Evolutionary conservation across 2,888 invertebrate species (phyloP).

Genomic region (Drosophila limbata): DNA sequence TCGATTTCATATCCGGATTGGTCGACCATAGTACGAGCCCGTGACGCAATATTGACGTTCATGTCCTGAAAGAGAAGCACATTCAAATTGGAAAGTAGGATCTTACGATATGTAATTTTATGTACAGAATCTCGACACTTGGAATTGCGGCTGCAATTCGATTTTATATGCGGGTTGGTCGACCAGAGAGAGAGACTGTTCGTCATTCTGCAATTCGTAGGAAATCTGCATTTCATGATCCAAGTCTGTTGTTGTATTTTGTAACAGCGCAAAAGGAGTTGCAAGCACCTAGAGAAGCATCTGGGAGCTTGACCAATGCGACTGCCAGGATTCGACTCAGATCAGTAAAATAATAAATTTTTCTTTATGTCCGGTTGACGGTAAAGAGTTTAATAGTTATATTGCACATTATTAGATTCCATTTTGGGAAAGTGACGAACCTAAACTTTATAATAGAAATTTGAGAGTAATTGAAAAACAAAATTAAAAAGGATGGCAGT

Average conservation of each 20-base stretch:
- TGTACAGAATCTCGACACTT: too few relatives aligned
- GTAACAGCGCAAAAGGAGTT: too few relatives aligned
- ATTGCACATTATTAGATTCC: not conserved
- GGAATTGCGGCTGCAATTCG: too few relatives aligned
- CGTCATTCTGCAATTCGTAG: too few relatives aligned
- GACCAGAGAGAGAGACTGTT: too few relatives aligned
- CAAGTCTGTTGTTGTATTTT: too few relatives aligned
- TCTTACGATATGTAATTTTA: not conserved
- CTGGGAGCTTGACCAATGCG: too few relatives aligned
- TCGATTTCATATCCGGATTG: not conserved
- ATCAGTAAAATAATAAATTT: not conserved
- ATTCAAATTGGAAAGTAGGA: not conserved
- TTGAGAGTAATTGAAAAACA: not conserved
- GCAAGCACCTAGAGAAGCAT: too few relatives aligned
- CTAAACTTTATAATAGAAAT: slow-evolving; percentile 2
- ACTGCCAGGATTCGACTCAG: too few relatives aligned
- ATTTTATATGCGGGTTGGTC: too few relatives aligned
- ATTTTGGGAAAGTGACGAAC: not conserved
- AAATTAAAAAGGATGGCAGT: not conserved
- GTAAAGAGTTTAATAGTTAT: not conserved
- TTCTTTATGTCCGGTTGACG: not conserved
- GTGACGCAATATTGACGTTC: not conserved
- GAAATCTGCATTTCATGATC: too few relatives aligned
- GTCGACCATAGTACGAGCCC: not conserved
- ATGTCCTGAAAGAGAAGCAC: not conserved